Conservation (phyloP, 1,140 invertebrate genomes). For the Bombus ignitus region DNA sequence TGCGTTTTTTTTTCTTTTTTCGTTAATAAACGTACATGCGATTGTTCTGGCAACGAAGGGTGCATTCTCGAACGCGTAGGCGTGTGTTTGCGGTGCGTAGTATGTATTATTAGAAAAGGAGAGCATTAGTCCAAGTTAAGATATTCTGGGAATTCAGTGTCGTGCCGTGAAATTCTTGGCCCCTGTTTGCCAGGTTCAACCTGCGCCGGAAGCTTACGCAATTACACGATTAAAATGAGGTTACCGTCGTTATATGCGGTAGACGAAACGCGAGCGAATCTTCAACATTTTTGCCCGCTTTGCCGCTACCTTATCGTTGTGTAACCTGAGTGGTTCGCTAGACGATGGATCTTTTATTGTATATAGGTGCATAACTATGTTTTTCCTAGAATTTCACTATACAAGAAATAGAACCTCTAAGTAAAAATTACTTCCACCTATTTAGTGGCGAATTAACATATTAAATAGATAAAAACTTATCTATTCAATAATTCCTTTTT, state of each 20-base stretch:
- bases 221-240: slow-evolving; percentile 39
- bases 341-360: neutral
- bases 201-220: slow-evolving; percentile 43
- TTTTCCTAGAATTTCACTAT: neutral
- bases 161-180: slow-evolving; percentile 57
- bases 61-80: neutral
- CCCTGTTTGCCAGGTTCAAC: slow-evolving; percentile 46
- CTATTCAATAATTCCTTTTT: too few species aligned
- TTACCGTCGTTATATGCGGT: slow-evolving; percentile 33
- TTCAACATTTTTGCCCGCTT: slow-evolving; percentile 20
- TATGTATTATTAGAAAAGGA: slow-evolving; percentile 52
- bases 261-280: slow-evolving; percentile 12
- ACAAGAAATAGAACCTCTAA: neutral
- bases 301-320: neutral
- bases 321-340: neutral
- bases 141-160: slow-evolving; percentile 61
- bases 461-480: too few species aligned
- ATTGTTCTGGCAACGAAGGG: neutral
- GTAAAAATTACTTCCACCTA: too few species aligned
- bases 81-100: slow-evolving; percentile 29
- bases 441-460: too few species aligned
- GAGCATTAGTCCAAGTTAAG: slow-evolving; percentile 62
- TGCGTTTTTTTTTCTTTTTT: neutral
- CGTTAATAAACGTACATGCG: neutral
- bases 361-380: neutral